phyloP scores from a whole-genome alignment of 1,140 invertebrate genomes.

The Drosophila subpulchrella region DNA sequence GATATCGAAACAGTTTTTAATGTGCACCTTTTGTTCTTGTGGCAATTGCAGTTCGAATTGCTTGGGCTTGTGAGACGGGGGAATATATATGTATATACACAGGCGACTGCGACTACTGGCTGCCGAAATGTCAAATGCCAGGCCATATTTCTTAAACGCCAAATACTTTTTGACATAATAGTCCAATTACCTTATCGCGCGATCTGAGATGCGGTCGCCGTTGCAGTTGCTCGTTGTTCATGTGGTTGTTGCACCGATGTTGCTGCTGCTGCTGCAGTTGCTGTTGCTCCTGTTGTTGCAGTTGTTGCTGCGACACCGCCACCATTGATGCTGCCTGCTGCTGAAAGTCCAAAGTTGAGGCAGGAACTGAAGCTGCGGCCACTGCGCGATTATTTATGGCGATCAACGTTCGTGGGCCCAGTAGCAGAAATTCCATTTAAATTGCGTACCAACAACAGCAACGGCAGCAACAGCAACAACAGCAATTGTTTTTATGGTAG shows the following conservation, averaged over 20 bases:
- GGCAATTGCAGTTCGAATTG: conserved; percentile 61
- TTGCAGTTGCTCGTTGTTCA: conserved; percentile 36
- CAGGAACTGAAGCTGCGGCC: conserved; percentile 27
- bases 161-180: conserved; percentile 85
- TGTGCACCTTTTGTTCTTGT: conserved; percentile 82
- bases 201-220: conserved; percentile 82
- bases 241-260: conserved; percentile 42
- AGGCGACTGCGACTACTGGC: conserved; percentile 56
- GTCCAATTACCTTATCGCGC: conserved; percentile 85
- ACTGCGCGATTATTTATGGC: conserved; percentile 79
- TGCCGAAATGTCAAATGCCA: conserved; percentile 84
- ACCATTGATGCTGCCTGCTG: conserved; percentile 62
- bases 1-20: conserved; percentile 69
- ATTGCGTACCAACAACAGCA: conserved; percentile 72
- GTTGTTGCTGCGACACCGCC: conserved; percentile 47
- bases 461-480: conserved; percentile 46
- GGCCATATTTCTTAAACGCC: conserved; percentile 84
- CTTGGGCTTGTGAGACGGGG: not conserved
- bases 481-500: conserved; percentile 72
- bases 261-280: conserved; percentile 15
- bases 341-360: conserved; percentile 7
- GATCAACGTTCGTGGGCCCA: conserved; percentile 73
- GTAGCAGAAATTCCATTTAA: conserved; percentile 81
- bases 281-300: not conserved
- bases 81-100: not conserved